A percentile compares a stretch with the other conserved stretches of the same genome.
Conservation (phyloP, 2,888 invertebrate genomes). For the Ypsolopha sequella region DNA sequence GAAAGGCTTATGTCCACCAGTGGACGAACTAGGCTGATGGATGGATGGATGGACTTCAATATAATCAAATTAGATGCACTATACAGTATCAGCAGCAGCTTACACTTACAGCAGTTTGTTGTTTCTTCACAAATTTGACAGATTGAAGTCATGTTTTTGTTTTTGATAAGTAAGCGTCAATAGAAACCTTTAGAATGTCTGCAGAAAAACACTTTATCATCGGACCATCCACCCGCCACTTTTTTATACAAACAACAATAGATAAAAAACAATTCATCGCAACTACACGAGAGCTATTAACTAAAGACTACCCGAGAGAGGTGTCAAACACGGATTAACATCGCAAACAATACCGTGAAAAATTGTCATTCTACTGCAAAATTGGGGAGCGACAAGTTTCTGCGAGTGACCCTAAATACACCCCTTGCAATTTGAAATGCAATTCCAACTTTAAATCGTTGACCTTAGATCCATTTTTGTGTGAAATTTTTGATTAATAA, state of each 20-base stretch:
- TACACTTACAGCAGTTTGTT: neutral
- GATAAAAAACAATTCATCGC: conserved; percentile 30
- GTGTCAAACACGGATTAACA: conserved; percentile 66
- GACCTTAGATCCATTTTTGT: neutral
- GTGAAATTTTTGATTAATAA: neutral
- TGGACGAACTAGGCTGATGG: too few species aligned
- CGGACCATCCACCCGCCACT: conserved; percentile 12
- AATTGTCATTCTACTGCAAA: conserved; percentile 37
- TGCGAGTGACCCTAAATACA: conserved; percentile 14
- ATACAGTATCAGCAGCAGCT: too few species aligned
- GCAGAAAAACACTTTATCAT: neutral
- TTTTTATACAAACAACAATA: conserved; percentile 27
- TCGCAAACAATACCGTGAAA: conserved; percentile 56
- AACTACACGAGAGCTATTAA: conserved; percentile 47
- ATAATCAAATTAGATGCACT: too few species aligned
- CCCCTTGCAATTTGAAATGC: neutral
- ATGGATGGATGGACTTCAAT: too few species aligned
- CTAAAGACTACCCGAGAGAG: conserved; percentile 47
- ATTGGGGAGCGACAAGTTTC: neutral
- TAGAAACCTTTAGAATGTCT: too few species aligned
- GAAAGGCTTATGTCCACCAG: too few species aligned
- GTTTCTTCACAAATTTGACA: neutral
- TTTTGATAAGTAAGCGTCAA: too few species aligned
- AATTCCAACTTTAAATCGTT: neutral
- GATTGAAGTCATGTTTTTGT: too few species aligned